These are phyloP conservation scores for Atrina japonica DNA, from an alignment of 2,888 invertebrate genomes.

Conservation along the genomic window DNA sequence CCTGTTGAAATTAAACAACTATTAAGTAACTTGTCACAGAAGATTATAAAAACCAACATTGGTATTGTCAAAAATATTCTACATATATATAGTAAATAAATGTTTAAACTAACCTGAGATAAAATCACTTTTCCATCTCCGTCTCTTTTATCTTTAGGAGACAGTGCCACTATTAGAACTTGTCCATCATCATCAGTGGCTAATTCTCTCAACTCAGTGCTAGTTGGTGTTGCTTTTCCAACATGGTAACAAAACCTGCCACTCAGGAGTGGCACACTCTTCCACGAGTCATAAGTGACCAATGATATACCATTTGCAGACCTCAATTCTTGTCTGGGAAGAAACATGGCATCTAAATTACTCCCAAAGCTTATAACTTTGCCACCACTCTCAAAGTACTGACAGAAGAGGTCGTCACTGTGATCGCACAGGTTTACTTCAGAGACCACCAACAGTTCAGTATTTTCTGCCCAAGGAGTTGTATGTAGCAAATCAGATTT, in stretches of 20 bases:
- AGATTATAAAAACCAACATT: too few relatives aligned
- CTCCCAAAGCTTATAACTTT: conserved; percentile 63
- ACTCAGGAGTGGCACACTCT: conserved; percentile 59
- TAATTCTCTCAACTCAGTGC: conserved; percentile 33
- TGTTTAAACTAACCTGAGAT: conserved; percentile 59
- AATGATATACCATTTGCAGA: conserved; percentile 53
- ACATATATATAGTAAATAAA: too few relatives aligned
- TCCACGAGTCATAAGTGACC: conserved; percentile 59
- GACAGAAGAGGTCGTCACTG: conserved; percentile 61
- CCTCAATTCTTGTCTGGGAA: conserved; percentile 45
- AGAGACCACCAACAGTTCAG: conserved; percentile 71
- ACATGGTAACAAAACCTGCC: conserved; percentile 60
- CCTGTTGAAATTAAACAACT: too few relatives aligned
- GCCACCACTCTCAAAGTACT: conserved; percentile 69
- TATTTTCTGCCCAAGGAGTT: conserved; percentile 77
- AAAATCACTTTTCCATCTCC: conserved; percentile 50
- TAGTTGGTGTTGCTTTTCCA: conserved; percentile 11
- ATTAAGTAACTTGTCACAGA: too few relatives aligned
- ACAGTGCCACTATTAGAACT: conserved; percentile 50
- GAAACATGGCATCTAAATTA: conserved; percentile 58
- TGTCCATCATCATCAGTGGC: conserved; percentile 49
- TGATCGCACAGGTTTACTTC: conserved; percentile 67
- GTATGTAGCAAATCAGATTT: conserved; percentile 70
- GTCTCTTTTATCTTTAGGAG: conserved; percentile 24
- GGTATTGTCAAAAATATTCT: too few relatives aligned